Evolutionary conservation across 2,797 vertebrate species (phyloP), one percentile per base, ranked within the genome.

Genomic region (Threskiornis aethiopicus): DNA sequence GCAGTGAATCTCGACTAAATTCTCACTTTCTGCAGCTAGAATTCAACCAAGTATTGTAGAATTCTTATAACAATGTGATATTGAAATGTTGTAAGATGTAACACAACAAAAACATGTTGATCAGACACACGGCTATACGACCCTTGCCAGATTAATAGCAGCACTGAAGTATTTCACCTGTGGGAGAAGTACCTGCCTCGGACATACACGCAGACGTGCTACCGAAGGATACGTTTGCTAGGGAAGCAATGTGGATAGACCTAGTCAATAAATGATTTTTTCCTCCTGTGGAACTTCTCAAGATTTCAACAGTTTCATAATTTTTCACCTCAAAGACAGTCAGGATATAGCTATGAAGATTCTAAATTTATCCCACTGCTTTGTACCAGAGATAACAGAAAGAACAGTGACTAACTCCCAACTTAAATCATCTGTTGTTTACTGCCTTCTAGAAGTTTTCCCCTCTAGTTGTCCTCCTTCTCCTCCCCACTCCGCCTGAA

Each of bases 151-250:
- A 57, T 28, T 14, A 51, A 79, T 0, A 54, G 9, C 26, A 91
- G 9, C 21, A 21, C 9, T 46, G 11, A 64, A 69, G 3, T 16
- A 22, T 73, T 87, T 70, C 31, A 67, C 11, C 28, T 9, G 2
- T 2, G 31, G n/a, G 17, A 92, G 33, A 62, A 90, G 25, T 9
- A 28, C 13, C 37, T 81, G 14, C 46, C 73, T 70, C 39, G 35
- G 52, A 35, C 6, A 16, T 2, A 17, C 20, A 7, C 3, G 7
- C 24, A 10, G 16, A 19, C 29, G 19, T 26, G 51, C 59, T 72
- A 1, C 22, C 3, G 4, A 57, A 76, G 21, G 15, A 24, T 37
- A 6, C 1, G 1, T n/a, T 52, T 69, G 5, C 2, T 52, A 55
- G 14, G 21, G 28, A 85, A 70, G n/a, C 0, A 0, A 47, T 25